phyloP scores from a whole-genome alignment of 2,797 vertebrate genomes.

The Parauchenoglanis punctatus region DNA sequence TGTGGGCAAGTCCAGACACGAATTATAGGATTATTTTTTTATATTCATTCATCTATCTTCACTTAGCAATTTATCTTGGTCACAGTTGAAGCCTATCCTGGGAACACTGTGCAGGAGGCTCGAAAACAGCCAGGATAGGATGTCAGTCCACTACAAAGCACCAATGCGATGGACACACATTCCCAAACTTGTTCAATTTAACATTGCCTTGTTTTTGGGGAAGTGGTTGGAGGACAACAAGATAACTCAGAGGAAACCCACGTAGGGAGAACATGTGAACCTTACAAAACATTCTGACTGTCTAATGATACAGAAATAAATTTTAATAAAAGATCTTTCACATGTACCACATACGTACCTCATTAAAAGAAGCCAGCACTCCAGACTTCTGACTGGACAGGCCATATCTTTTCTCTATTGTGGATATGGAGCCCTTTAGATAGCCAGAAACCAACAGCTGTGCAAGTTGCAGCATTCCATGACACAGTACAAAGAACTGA shows the following conservation, averaged over 20 bases:
- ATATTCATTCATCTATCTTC: background rate
- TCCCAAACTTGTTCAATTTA: background rate
- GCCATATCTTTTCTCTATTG: conserved; percentile 91
- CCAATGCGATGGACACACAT: too few relatives aligned
- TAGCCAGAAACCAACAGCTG: conserved; percentile 91
- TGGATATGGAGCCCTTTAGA: conserved; percentile 92
- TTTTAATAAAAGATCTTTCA: background rate
- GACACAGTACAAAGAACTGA: conserved; percentile 91
- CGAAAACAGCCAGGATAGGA: background rate
- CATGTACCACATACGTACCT: conserved; percentile 73
- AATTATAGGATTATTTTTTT: background rate
- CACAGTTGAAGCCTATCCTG: background rate
- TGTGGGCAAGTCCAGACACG: background rate
- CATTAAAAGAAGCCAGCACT: conserved; percentile 87
- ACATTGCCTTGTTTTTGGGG: background rate
- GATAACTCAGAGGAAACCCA: background rate
- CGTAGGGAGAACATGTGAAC: background rate
- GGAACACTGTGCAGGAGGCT: background rate
- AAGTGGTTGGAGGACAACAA: background rate
- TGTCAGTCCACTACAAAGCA: background rate
- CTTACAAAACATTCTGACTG: background rate
- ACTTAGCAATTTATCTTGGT: background rate
- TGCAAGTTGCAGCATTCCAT: conserved; percentile 87
- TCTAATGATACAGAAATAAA: background rate
- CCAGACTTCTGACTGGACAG: conserved; percentile 90